phyloP scores from a whole-genome alignment of 2,113 vertebrate genomes.

The Pachypanchax playfairii region DNA sequence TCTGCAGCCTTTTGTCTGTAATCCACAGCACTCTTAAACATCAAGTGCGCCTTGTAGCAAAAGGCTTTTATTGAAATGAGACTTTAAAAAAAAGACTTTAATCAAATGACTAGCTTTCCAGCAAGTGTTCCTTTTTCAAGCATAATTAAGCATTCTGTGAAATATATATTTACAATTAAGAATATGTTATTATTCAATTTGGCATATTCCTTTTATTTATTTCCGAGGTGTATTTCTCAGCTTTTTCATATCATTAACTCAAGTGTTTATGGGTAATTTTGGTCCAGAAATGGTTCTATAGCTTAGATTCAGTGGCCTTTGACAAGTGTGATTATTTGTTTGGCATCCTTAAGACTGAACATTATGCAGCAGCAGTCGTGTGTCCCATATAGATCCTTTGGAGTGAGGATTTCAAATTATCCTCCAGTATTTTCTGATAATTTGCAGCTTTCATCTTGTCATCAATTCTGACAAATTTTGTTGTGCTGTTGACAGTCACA shows the following conservation, averaged over 20 bases:
- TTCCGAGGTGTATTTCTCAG: neutral
- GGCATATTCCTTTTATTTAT: neutral
- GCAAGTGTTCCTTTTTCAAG: constrained; percentile 1
- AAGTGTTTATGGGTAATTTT: too few relatives aligned
- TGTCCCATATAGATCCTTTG: too few relatives aligned
- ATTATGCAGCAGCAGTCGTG: too few relatives aligned
- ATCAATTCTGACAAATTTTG: too few relatives aligned
- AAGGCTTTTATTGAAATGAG: constrained; percentile 47
- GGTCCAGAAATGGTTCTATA: too few relatives aligned
- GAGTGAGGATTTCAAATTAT: too few relatives aligned
- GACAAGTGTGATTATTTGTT: too few relatives aligned
- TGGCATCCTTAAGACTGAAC: too few relatives aligned
- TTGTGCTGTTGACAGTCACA: too few relatives aligned
- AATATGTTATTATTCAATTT: constrained; percentile 2
- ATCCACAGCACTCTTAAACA: constrained; percentile 48
- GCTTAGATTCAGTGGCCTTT: too few relatives aligned
- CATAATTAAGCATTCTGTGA: constrained; percentile 5
- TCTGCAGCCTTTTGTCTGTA: constrained; percentile 47
- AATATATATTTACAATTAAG: constrained; percentile 1
- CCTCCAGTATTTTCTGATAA: neutral
- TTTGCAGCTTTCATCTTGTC: neutral
- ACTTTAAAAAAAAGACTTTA: constrained; percentile 16
- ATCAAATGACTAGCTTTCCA: constrained; percentile 30
- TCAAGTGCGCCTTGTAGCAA: constrained; percentile 42
- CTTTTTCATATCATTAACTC: too few relatives aligned